phyloP scores from a whole-genome alignment of 2,888 invertebrate genomes.

The Neoaliturus tenellus region DNA sequence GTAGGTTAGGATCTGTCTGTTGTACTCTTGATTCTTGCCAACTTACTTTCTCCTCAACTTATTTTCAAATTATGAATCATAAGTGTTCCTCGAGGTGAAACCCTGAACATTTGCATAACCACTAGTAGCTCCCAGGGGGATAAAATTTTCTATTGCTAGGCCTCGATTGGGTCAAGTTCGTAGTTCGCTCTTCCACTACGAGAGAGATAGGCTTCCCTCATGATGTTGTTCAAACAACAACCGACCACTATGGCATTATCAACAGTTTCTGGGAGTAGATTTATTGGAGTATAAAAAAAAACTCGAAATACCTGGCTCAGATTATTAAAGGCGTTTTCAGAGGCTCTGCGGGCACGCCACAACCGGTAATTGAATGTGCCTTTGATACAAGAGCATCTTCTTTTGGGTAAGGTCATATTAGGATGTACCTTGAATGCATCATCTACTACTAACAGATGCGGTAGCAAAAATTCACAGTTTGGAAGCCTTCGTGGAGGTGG shows the following conservation, averaged over 20 bases:
- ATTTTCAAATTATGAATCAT: not conserved
- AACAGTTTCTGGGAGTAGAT: constrained; percentile 43
- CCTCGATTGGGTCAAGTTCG: constrained; percentile 50
- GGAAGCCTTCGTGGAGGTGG: constrained; percentile 29
- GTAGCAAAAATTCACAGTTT: not conserved
- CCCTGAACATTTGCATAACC: constrained; percentile 22
- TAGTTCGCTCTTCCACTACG: constrained; percentile 35
- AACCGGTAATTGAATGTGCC: constrained; percentile 52
- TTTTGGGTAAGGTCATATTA: constrained; percentile 47
- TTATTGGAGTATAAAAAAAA: constrained; percentile 50
- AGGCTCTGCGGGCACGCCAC: constrained; percentile 46
- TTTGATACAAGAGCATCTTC: constrained; percentile 33
- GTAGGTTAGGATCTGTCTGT: not conserved
- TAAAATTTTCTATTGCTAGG: not conserved
- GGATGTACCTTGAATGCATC: constrained; percentile 53
- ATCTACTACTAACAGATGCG: constrained; percentile 53
- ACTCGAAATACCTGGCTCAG: constrained; percentile 53
- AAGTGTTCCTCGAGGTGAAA: constrained; percentile 29
- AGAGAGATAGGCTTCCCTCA: constrained; percentile 51
- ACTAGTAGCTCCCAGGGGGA: constrained; percentile 23
- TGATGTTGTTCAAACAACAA: constrained; percentile 55
- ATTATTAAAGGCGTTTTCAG: constrained; percentile 50
- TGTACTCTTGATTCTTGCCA: constrained; percentile 12
- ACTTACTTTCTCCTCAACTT: constrained; percentile 19
- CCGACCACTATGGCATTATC: constrained; percentile 40